Evolutionary conservation across 2,888 invertebrate genomes (phyloP).

Genomic region (Celastrina argiolus): DNA sequence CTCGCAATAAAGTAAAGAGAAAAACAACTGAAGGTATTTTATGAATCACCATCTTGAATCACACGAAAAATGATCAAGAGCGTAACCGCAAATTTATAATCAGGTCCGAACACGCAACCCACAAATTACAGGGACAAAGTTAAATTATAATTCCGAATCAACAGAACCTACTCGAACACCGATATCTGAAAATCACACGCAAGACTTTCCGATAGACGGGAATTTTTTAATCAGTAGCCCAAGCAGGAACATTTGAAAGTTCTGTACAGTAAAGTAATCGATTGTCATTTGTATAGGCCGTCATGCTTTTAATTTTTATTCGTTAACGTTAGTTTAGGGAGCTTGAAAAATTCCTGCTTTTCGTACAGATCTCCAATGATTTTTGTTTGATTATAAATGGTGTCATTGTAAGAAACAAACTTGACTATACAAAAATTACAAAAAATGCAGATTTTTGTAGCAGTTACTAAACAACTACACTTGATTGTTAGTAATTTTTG

Average conservation of each 20-base stretch:
- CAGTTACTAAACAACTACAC: no score
- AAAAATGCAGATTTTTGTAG: no score
- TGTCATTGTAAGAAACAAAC: no score
- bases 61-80: slow-evolving; percentile 33
- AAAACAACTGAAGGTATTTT: slow-evolving; percentile 15
- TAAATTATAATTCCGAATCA: slow-evolving; percentile 21
- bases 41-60: slow-evolving; percentile 36
- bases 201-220: not conserved
- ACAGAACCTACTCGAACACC: slow-evolving; percentile 4
- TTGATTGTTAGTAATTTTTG: no score
- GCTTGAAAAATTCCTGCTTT: no score
- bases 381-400: no score
- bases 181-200: slow-evolving; percentile 2
- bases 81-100: slow-evolving; percentile 33
- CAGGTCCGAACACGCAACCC: slow-evolving; percentile 35
- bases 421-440: no score
- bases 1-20: not conserved
- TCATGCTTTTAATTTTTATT: not conserved
- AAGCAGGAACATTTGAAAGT: no score
- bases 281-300: no score
- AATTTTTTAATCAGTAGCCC: not conserved
- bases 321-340: no score
- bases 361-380: no score
- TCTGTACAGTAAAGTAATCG: no score
- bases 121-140: slow-evolving; percentile 33